phyloP scores from a whole-genome alignment of 2,113 vertebrate species.

The Heptranchias perlo region DNA sequence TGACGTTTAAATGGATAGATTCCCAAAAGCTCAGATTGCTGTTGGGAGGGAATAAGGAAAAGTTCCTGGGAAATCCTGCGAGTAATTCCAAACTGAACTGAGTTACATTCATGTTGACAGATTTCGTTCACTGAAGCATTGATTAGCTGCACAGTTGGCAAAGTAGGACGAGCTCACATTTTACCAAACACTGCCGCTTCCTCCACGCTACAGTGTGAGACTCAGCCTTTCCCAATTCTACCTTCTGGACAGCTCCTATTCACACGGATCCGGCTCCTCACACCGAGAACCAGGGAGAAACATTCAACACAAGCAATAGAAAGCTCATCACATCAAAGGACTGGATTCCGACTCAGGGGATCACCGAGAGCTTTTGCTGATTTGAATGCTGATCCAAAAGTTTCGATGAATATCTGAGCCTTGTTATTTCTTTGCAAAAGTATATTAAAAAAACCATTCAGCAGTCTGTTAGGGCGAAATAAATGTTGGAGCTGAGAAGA shows the following conservation, averaged over 20 bases:
- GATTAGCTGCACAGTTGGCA: too few relatives aligned
- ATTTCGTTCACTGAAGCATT: background rate
- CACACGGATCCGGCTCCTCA: background rate
- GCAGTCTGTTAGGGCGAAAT: background rate
- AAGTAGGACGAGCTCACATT: background rate
- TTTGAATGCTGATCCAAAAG: background rate
- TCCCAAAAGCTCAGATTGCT: constrained; percentile 44
- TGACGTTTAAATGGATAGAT: constrained; percentile 41
- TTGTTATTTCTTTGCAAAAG: too few relatives aligned
- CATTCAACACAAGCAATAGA: background rate
- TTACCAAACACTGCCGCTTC: background rate
- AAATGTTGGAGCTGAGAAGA: background rate
- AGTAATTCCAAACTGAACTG: constrained; percentile 45
- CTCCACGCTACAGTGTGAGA: background rate
- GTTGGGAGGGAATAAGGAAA: constrained; percentile 44
- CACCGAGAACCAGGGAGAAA: background rate
- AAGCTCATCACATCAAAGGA: too few relatives aligned
- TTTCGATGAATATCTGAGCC: background rate
- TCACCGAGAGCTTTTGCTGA: background rate
- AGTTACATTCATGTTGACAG: constrained; percentile 49
- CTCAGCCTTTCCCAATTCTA: background rate
- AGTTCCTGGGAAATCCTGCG: constrained; percentile 46
- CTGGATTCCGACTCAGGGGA: background rate
- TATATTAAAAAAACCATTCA: background rate
- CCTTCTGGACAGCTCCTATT: background rate